Conservation (phyloP, 2,797 vertebrate species). For the Spea hammondii region DNA sequence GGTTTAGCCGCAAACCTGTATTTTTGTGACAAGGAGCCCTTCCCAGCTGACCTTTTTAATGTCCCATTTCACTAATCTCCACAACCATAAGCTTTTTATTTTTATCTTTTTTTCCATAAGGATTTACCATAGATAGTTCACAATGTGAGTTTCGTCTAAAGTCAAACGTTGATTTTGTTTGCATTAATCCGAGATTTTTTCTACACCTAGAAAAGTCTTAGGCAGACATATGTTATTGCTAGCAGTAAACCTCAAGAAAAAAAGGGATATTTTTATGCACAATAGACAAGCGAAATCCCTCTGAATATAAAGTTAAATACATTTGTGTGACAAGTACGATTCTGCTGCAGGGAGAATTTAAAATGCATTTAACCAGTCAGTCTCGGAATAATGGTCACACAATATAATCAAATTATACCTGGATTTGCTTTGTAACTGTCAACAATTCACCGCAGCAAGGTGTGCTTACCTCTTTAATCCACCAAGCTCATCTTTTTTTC, state of each 20-base stretch:
- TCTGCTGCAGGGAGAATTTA: not conserved
- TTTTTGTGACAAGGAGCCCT: too few relatives aligned
- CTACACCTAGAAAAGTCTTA: not conserved
- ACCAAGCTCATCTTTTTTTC: slow-evolving; percentile 14
- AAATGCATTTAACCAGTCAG: slow-evolving; percentile 1
- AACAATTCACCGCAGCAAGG: not conserved
- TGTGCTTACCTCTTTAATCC: slow-evolving; percentile 8
- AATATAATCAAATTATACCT: slow-evolving; percentile 7
- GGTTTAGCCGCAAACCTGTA: too few relatives aligned
- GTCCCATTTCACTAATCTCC: too few relatives aligned
- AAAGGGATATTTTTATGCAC: not conserved
- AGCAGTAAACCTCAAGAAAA: not conserved
- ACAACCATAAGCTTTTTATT: too few relatives aligned
- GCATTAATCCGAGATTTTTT: not conserved
- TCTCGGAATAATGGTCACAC: not conserved
- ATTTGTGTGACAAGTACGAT: not conserved
- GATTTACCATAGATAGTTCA: too few relatives aligned
- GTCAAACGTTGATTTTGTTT: not conserved
- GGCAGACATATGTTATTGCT: not conserved
- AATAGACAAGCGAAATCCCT: slow-evolving; percentile 15
- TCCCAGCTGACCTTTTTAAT: too few relatives aligned
- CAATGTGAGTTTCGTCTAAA: too few relatives aligned
- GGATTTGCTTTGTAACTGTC: slow-evolving; percentile 1
- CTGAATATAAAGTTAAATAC: slow-evolving; percentile 1
- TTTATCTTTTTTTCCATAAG: too few relatives aligned